phyloP scores from a whole-genome alignment of 2,888 invertebrate genomes.

The Merodon equestris region DNA sequence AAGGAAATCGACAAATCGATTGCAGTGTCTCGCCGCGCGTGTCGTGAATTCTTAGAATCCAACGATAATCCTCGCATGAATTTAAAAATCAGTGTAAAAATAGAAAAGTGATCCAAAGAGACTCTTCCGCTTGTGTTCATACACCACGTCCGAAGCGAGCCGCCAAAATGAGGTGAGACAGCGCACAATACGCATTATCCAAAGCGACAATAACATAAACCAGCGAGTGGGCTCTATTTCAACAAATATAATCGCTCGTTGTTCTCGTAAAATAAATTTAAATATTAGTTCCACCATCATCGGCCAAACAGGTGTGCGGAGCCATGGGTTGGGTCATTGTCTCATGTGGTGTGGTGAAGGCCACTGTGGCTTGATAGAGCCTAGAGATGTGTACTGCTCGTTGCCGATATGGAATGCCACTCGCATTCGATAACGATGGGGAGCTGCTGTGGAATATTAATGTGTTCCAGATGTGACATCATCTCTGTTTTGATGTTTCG shows the following conservation, averaged over 20 bases:
- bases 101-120: slow-evolving; percentile 48
- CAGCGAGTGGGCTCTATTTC: no score
- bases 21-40: no score
- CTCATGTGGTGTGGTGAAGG: slow-evolving; percentile 17
- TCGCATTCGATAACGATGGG: slow-evolving; percentile 12
- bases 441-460: slow-evolving; percentile 18
- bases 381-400: background rate
- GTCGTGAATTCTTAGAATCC: no score
- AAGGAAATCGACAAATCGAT: slow-evolving; percentile 10
- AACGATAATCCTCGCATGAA: slow-evolving; percentile 2
- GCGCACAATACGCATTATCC: background rate
- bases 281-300: background rate
- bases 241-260: no score
- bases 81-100: slow-evolving; percentile 44
- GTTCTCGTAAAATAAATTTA: no score
- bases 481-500: slow-evolving; percentile 17
- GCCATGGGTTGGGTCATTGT: slow-evolving; percentile 8
- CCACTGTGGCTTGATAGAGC: background rate
- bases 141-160: slow-evolving; percentile 12
- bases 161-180: slow-evolving; percentile 55
- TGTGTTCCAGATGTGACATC: slow-evolving; percentile 43
- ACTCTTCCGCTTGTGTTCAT: background rate
- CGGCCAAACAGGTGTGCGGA: slow-evolving; percentile 15
- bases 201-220: no score
- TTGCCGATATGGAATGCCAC: slow-evolving; percentile 22